Evolutionary conservation across 2,888 invertebrate genomes (phyloP), one percentile per base, ranked within the genome.

Genomic region (Aphodius granarius): DNA sequence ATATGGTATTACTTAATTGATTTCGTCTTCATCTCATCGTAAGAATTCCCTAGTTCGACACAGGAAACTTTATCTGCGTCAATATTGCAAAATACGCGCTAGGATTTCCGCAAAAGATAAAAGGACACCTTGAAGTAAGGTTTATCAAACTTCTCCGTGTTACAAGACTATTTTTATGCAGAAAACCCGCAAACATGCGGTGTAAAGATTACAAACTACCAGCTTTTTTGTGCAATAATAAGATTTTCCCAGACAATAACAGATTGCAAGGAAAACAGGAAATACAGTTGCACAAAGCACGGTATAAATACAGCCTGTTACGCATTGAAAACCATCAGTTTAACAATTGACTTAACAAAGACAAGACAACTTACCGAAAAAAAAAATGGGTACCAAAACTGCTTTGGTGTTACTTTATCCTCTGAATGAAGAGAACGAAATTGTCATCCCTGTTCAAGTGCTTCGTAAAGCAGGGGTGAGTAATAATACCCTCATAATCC

Each of bases 381-480:
- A 17, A 43, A 65, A 23, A 19, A 75, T 75, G 75, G 62, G 63
- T 23, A 71, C 63, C n/a, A 90, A 89, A 82, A 86, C 86, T 1
- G 97, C 96, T 0, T 85, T 97, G 64, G 89, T 97, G 71, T 89
- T 98, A 76, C 85, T 97, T 77, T 94, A 97, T 0, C 92, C 94
- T 76, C 97, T 97, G 6, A 92, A 96, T 0, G 98, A 98, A 86
- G 98, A 98, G 88, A 97, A 97, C 94, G 98, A 98, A 87, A 92
- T 95, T 1, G 92, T 95, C 16, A 94, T 95, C 80, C 91, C 95
- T 0, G 94, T 93, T 0, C 97, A 98, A 86, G 92, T 97, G 81
- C 88, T 98, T 13, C 89, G 97, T 5, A 90, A 97, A 79, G 97
- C 93, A 3, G 96, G 94, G 75, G 97, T 97, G 89, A 88, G 89